Conservation (phyloP, 2,113 vertebrate species). For the Oxygymnocypris stewartii region DNA sequence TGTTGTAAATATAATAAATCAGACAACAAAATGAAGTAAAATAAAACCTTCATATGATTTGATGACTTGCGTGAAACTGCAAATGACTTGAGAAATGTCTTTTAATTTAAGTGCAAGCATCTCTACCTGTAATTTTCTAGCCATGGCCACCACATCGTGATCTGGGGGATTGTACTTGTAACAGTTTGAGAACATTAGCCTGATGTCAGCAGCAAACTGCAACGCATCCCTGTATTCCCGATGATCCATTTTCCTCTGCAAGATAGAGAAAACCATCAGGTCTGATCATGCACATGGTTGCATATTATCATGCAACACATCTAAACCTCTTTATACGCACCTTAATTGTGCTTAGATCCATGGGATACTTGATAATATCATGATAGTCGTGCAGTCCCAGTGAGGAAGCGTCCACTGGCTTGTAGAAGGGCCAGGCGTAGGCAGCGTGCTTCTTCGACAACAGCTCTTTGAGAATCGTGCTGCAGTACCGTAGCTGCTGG, state of each 20-base stretch:
- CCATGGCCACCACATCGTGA: slow-evolving; percentile 93
- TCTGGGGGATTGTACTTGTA: slow-evolving; percentile 97
- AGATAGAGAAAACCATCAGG: not conserved
- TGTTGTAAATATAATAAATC: too few species aligned
- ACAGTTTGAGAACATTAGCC: slow-evolving; percentile 97
- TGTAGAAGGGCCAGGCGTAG: slow-evolving; percentile 97
- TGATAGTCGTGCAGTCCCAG: slow-evolving; percentile 94
- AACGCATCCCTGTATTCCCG: slow-evolving; percentile 86
- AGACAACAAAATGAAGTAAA: too few species aligned
- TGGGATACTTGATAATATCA: slow-evolving; percentile 94
- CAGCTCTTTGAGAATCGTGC: slow-evolving; percentile 89
- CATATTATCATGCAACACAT: not conserved
- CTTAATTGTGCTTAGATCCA: slow-evolving; percentile 96
- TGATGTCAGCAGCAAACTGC: slow-evolving; percentile 87
- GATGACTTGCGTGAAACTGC: too few species aligned
- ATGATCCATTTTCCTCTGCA: slow-evolving; percentile 90
- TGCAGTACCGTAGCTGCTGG: slow-evolving; percentile 90
- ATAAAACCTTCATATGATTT: too few species aligned
- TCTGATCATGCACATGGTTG: not conserved
- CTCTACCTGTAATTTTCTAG: slow-evolving; percentile 88
- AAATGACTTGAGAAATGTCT: not conserved
- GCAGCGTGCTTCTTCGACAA: slow-evolving; percentile 92
- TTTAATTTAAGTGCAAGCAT: not conserved
- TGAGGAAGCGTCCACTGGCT: slow-evolving; percentile 86
- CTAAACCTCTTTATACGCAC: slow-evolving; percentile 60